phyloP scores from a whole-genome alignment of 2,797 vertebrate species.

The Antrozous pallidus region DNA sequence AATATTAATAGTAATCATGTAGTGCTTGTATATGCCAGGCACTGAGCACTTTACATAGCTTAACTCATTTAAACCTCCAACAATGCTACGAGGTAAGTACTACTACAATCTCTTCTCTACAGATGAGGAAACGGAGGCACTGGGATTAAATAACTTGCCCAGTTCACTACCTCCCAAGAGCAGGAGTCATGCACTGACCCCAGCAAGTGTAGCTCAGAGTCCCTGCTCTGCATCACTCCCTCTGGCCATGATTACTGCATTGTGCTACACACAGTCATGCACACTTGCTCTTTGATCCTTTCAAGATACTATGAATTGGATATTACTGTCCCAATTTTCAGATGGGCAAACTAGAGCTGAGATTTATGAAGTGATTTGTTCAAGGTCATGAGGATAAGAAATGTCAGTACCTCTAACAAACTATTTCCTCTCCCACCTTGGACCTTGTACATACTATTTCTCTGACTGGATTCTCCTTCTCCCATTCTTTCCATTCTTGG shows the following conservation, averaged over 20 bases:
- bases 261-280: neutral
- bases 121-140: neutral
- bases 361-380: slow-evolving; percentile 16
- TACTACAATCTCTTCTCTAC: fast-evolving
- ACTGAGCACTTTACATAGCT: neutral
- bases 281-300: neutral
- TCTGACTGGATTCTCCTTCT: neutral
- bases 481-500: neutral
- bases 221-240: neutral
- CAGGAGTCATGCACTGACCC: neutral
- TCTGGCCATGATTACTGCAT: neutral
- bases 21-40: neutral
- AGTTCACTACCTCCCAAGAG: neutral
- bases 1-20: neutral
- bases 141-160: neutral
- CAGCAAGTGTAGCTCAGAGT: neutral
- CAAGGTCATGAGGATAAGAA: neutral
- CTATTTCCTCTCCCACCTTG: neutral
- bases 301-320: neutral
- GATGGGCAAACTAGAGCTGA: neutral
- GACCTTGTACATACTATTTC: neutral
- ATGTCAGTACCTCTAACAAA: neutral
- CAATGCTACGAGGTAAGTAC: neutral
- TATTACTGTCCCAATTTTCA: neutral
- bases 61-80: neutral